Evolutionary conservation across 2,113 vertebrate species (phyloP), one percentile per base, ranked within the genome.

Genomic region (Cygnus buccinator): DNA sequence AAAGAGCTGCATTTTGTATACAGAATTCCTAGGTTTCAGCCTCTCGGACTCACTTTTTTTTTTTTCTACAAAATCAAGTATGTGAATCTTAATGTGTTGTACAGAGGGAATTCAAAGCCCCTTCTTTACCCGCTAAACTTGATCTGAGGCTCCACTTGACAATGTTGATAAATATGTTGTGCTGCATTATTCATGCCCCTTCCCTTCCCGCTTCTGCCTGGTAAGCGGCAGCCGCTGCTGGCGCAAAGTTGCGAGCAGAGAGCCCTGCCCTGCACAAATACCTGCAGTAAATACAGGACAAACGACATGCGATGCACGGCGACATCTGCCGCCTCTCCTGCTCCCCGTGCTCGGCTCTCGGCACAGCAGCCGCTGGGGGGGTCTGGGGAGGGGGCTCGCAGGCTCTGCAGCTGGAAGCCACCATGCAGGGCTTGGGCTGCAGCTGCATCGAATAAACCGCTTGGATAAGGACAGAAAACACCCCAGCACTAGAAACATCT

Each of bases 361-460:
- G 92, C 46, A 74, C 31, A 6, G 80, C 93, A 93, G 84, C 37
- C 0, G 1, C 55, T 41, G 2, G 57, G 16, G 44, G 57, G 31
- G 31, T 15, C 71, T 37, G 58, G 50, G 39, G 67, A 92, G 29
- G 55, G 87, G 88, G 68, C 12, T 58, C 13, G 20, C 89, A 85
- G n/a, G 50, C 70, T 93, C 63, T 82, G 92, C 93, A 98, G 94
- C 78, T 96, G 87, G 79, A 94, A 97, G 84, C 39, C 87, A 95
- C 93, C 91, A 44, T 9, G 18, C 68, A 75, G 82, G 71, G 82
- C 83, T 92, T 78, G 88, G 90, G 87, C 82, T 96, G 96, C 96
- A 97, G 97, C 96, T 97, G 97, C 72, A 95, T 96, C 96, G 82
- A 98, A 97, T 97, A 96, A 98, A 89, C 62, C 70, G 65, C 77